Base-by-base conservation (phyloP, 1,140 invertebrate species). In the Geopemphigus sp. region DNA sequence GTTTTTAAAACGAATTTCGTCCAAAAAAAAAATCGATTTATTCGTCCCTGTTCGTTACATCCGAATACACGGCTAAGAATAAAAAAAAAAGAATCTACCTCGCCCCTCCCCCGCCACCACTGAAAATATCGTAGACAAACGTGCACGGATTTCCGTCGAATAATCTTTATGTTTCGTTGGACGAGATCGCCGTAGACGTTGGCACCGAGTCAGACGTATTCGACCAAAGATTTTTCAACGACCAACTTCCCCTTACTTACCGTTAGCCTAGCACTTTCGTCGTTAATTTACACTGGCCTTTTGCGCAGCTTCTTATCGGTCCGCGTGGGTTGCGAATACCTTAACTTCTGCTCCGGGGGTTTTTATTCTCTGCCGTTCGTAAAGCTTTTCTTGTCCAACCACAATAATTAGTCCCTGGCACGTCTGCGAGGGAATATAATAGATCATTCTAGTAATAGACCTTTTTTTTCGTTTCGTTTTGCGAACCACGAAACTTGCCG, bases 261-360 rank as follows among this genome's bases (percentile, higher is more conserved):
- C 72, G 57, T 74, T 74, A 74, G 54, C 70, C 29, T 5, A 54
- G 50, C 72, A 45, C 29, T 74, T 39, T 73, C 6, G 14, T 74
- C 72, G 57, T 74, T 74, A 74, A 74, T 74, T 74, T 74, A 59
- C 72, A 24, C 26, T 17, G 29, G 15, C n/a, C 24, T 26, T 3
- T 11, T 32, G 70, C n/a, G n/a, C 50, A 22, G 54, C 72, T 29
- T 74, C 8, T 74, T 59, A 74, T 57, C 54, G 53, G 24, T 22
- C 53, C 32, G n/a, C 12, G 29, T n/a, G 70, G 11, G 24, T 19
- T 11, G 61, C 10, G 19, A 15, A 26, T 61, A 61, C 24, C 5
- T 54, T 24, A 39, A 54, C n/a, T 74, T 74, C 54, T 74, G 39
- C 19, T n/a, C 50, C 12, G n/a, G 54, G 4, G 12, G 1, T 22